Base-by-base conservation (phyloP, 2,113 vertebrate genomes). In the Lichenostomus cassidix region DNA sequence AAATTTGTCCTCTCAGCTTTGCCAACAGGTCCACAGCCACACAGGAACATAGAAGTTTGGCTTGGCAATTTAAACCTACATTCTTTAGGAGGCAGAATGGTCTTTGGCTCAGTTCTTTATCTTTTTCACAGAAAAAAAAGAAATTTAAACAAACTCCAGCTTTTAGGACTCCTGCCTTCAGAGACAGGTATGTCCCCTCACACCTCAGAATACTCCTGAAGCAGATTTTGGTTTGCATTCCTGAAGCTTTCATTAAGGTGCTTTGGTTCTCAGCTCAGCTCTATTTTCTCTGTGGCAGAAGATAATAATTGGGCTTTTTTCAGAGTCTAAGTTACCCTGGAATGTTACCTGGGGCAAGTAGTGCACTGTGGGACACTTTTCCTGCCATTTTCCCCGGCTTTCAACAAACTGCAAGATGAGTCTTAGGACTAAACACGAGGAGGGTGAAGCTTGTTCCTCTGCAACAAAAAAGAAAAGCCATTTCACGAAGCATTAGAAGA, bases 401-500 rank as follows among this genome's bases (percentile, higher is more conserved):
- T 96, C 83, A 82, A 98, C 95, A 13, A 98, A 98, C 65, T 98
- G 97, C 65, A 98, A 98, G 89, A 98, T 97, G 62, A 98, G 97
- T 35, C 93, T 97, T 53, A 98, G 98, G 62, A 98, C 98, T 86
- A 98, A 96, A 94, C 96, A 17, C 1, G 98, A 97, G 44, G 98
- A 97, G 23, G 97, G 80, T 31, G 97, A 97, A 77, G 98, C 98
- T 87, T 96, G 84, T 87, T 97, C 93, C 73, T 98, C 98, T 98
- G 91, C 47, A 92, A 94, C 67, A 52, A 44, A 87, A 69, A 74
- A 87, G 69, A 46, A 56, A 68, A 80, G 29, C 22, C 62, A 10
- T 6, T 17, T 9, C 35, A 46, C 7, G 73, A 62, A 28, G 31
- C 11, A 16, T 11, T 15, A 76, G 55, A 81, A 74, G 50, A 46